Evolutionary conservation across 2,113 vertebrate species (phyloP), one percentile per base, ranked within the genome.

Genomic region (Tapirus terrestris): DNA sequence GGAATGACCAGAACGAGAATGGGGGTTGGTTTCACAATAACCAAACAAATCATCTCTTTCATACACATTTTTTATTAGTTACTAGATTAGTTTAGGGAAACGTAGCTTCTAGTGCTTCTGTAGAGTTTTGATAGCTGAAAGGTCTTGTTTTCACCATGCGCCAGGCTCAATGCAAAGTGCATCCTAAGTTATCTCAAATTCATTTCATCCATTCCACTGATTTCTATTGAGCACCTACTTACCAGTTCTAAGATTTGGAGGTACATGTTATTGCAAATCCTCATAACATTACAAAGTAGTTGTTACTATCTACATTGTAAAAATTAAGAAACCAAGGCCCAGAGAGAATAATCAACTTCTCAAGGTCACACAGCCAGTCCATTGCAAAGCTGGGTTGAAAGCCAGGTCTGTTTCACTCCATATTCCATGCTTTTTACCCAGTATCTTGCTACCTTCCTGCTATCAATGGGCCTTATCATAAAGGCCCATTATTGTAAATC

Each of bases 31-130:
- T 96, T 91, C 79, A 61, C 80, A 70, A 91, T 86, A 86, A 77
- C 14, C 9, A 82, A 75, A 89, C 88, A 83, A 91, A 95, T 83
- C 51, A 21, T 67, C 51, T 95, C 79, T 95, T 97, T 96, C 68
- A 29, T 21, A 70, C 45, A 45, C 43, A 77, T 80, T 79, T 90
- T 83, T 60, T 90, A 90, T 90, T 61, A 14, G 25, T n/a, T 51
- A 5, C 83, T 56, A 45, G 51, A 25, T 33, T 27, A 12, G 6
- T 18, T 43, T 43, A 82, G 77, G 76, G 43, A 91, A 63, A 18
- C 31, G 3, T 20, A 25, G 25, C n/a, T 31, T 43, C 67, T 27
- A 1, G 45, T 51, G 43, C 45, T 85, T 95, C 53, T 31, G 53
- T 6, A 16, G n/a, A 11, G 13, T 39, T 89, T 70, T 11, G 29